Base-by-base conservation (phyloP, 2,797 vertebrate species). In the Scarus forsteni region DNA sequence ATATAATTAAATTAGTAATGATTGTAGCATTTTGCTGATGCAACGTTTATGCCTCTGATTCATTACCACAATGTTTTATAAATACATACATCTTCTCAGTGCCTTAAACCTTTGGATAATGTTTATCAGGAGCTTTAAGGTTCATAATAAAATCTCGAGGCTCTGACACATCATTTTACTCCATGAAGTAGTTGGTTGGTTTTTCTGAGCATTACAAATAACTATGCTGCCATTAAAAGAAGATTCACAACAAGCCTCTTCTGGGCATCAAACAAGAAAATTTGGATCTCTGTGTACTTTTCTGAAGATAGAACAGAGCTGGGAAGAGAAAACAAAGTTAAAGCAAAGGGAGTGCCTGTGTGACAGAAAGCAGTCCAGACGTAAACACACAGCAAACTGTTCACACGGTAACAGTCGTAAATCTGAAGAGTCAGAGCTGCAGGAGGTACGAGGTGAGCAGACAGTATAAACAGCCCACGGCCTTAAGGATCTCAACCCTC, bases 381-480 rank as follows among this genome's bases (percentile, higher is more conserved):
- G 43, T 43, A 53, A 72, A 43, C 39, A 53, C 27, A 68, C 12
- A 52, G 14, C 11, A 49, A 66, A 15, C 52, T 48, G 38, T 66
- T 56, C 40, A 54, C n/a, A 53, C 9, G 10, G 15, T 43, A 50
- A 57, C 54, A 18, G 36, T 63, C 8, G 5, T 69, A 74, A 83
- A 81, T 66, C 50, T 59, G 19, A 54, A 50, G 35, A 60, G 64
- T 51, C 59, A 67, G 36, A 60, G 43, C 54, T 71, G 60, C 58
- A 57, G 15, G 67, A 61, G 56, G 60, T 48, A 50, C 19, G 48
- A 65, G 51, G 57, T 64, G 44, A 77, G 70, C 53, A 62, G 48
- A 65, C 43, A 63, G 40, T 44, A 50, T 76, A 73, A 86, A 86
- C 52, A 60, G 10, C 60, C 48, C 10, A 6, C 48, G 43, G 80